Base-by-base conservation (phyloP, 2,888 invertebrate genomes). In the Dryocosmus kuriphilus region DNA sequence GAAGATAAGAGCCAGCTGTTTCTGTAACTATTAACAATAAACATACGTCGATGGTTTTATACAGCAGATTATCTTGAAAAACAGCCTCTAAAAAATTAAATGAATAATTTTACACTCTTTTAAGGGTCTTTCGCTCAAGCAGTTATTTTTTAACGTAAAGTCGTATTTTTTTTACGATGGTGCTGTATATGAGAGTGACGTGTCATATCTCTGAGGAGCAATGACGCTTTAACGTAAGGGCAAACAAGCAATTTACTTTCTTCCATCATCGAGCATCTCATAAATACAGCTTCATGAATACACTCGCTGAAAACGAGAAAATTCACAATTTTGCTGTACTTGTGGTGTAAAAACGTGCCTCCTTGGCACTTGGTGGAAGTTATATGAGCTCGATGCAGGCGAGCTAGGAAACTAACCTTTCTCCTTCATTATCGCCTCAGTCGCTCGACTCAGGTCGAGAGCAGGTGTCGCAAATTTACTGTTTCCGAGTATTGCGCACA, bases 311-410 rank as follows among this genome's bases (percentile, higher is more conserved):
- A 67, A 67, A 67, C 5, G 67, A 67, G 67, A 27, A 67, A 67
- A 46, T 67, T 67, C 46, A 27, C 41, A 41, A 9, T 67, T 67
- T 67, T 24, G 41, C 67, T 67, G 24, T 67, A 46, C 41, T 67
- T 16, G 67, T 63, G 38, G 63, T 46, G 67, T 46, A 46, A 46
- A 46, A 67, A 67, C 46, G 41, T 19, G 41, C 46, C 67, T 41
- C 41, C 14, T 65, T 67, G 24, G 38, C 67, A 46, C 46, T 67
- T 46, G 67, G 67, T 24, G 46, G 41, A 67, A 27, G 67, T 46
- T 67, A 67, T 67, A 67, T 14, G 41, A 67, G 22, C 41, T 67
- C 27, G 24, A 46, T 67, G 19, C 22, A 41, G 16, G 41, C 41
- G 19, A 22, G 35, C 22, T 38, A 14, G 8, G 27, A 41, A 67